Conservation (phyloP, 2,113 vertebrate genomes). For the Phrynosoma blainvillii region DNA sequence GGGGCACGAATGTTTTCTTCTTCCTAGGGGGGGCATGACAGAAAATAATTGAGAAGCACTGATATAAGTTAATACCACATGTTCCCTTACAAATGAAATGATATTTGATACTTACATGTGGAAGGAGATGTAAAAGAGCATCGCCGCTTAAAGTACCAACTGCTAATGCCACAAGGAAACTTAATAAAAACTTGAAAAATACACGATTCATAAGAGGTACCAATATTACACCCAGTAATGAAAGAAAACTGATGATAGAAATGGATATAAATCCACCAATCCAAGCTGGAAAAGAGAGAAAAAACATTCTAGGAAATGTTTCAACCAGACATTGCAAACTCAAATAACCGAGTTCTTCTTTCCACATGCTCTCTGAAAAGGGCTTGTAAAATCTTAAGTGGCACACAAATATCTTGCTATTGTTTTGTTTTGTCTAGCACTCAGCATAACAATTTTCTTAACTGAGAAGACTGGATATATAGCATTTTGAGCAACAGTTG, state of each 20-base stretch:
- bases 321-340: conserved; percentile 4
- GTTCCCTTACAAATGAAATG: not conserved
- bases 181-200: conserved; percentile 97
- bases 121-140: conserved; percentile 95
- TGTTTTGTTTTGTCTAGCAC: not conserved
- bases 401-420: not conserved
- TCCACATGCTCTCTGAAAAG: not conserved
- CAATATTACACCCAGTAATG: conserved; percentile 89
- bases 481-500: not conserved
- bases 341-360: not conserved
- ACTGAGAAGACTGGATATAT: not conserved
- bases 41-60: too few species aligned
- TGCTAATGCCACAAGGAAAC: conserved; percentile 95
- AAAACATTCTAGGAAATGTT: not conserved
- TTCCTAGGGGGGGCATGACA: too few species aligned
- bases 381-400: not conserved
- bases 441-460: not conserved
- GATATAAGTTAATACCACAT: too few species aligned
- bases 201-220: conserved; percentile 93
- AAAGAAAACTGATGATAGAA: conserved; percentile 93
- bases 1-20: too few species aligned
- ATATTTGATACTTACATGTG: conserved; percentile 86
- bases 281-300: conserved; percentile 85
- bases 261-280: conserved; percentile 93
- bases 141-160: conserved; percentile 97